Evolutionary conservation across 2,113 vertebrate species (phyloP).

Genomic region (Mustelus asterias): DNA sequence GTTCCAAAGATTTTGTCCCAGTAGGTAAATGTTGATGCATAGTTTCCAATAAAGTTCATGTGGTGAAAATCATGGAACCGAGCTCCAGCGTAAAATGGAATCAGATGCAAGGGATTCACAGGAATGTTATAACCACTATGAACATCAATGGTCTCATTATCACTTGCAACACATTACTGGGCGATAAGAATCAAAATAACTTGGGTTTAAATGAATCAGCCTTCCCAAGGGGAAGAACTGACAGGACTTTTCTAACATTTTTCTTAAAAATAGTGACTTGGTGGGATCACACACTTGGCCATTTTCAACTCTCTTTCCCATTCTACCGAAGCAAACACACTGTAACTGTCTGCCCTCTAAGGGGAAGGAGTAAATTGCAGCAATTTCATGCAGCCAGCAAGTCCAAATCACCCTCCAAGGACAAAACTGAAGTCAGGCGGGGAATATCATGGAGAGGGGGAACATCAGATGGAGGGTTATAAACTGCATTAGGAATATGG

Average conservation of each 20-base stretch:
- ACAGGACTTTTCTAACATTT: not conserved
- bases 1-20: slow-evolving; percentile 88
- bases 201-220: not conserved
- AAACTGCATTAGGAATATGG: not conserved
- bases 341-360: not conserved
- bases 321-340: not conserved
- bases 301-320: not conserved
- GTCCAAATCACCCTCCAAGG: not conserved
- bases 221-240: not conserved
- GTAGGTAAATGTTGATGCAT: slow-evolving; percentile 93
- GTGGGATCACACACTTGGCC: not conserved
- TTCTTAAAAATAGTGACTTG: not conserved
- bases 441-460: too few relatives aligned
- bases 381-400: not conserved
- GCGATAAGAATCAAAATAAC: too few relatives aligned
- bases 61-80: slow-evolving; percentile 97
- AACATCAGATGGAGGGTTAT: not conserved
- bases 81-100: slow-evolving; percentile 85
- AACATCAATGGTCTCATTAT: too few relatives aligned
- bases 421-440: not conserved
- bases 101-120: slow-evolving; percentile 80
- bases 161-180: not conserved
- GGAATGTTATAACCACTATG: slow-evolving; percentile 93
- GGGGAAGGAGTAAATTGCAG: not conserved
- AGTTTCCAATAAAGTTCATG: slow-evolving; percentile 95